phyloP scores from a whole-genome alignment of 1,140 invertebrate genomes.

The Telenomus remus region DNA sequence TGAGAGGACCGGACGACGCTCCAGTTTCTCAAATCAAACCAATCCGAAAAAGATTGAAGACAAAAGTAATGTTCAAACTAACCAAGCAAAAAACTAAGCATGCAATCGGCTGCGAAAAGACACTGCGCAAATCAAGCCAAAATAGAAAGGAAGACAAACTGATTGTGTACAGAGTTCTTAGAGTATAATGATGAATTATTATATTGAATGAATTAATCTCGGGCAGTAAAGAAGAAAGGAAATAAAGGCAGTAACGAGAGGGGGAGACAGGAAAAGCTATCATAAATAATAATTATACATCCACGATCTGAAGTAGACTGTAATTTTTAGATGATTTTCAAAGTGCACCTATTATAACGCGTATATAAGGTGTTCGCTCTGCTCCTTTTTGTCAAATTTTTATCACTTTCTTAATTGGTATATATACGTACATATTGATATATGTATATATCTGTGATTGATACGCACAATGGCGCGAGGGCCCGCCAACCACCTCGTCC shows the following conservation, averaged over 20 bases:
- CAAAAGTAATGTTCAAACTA: slow-evolving; percentile 15
- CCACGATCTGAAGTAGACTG: slow-evolving; percentile 61
- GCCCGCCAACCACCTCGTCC: slow-evolving; percentile 30
- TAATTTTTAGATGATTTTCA: slow-evolving; percentile 62
- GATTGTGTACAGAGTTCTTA: slow-evolving; percentile 74
- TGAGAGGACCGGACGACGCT: slow-evolving; percentile 33
- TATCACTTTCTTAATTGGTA: slow-evolving; percentile 58
- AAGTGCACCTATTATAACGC: slow-evolving; percentile 46
- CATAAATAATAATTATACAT: slow-evolving; percentile 57
- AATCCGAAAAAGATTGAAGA: slow-evolving; percentile 34
- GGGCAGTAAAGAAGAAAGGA: slow-evolving; percentile 25
- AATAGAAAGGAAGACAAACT: slow-evolving; percentile 65
- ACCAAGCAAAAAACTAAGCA: slow-evolving; percentile 49
- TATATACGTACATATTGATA: too few relatives aligned
- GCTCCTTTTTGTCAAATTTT: slow-evolving; percentile 58
- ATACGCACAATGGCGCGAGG: slow-evolving; percentile 59
- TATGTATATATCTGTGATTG: slow-evolving; percentile 54
- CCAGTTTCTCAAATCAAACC: slow-evolving; percentile 37
- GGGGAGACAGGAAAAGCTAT: slow-evolving; percentile 38
- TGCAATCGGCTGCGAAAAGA: slow-evolving; percentile 45
- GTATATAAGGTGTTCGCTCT: slow-evolving; percentile 54
- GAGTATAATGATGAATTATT: slow-evolving; percentile 71
- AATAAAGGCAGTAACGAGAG: slow-evolving; percentile 11
- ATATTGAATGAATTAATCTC: slow-evolving; percentile 64
- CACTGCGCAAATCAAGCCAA: slow-evolving; percentile 63